A percentile compares a stretch with the other conserved stretches of the same genome.
phyloP scores from a whole-genome alignment of 1,140 invertebrate species.

The Acromyrmex echinatior region DNA sequence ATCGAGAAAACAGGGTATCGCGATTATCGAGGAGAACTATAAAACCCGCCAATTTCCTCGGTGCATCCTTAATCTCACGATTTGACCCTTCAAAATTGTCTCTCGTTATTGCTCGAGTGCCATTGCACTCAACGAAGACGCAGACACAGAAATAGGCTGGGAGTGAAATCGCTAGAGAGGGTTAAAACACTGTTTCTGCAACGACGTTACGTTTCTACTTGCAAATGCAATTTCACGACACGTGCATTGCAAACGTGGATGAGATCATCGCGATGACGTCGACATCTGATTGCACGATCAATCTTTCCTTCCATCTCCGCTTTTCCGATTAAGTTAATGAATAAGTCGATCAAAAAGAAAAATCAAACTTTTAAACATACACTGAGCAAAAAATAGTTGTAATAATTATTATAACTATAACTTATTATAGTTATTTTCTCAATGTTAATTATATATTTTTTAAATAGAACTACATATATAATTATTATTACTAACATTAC shows the following conservation, averaged over 20 bases:
- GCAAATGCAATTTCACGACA: constrained; percentile 33
- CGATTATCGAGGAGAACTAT: constrained; percentile 24
- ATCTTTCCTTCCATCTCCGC: too few species aligned
- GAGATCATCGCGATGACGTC: constrained; percentile 58
- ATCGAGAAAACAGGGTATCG: not conserved
- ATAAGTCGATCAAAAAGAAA: too few species aligned
- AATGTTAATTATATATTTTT: too few species aligned
- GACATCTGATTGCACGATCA: constrained; percentile 42
- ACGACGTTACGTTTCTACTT: constrained; percentile 31
- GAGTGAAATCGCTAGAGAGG: not conserved
- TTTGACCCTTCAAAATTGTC: not conserved
- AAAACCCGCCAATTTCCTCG: not conserved
- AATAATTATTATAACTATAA: too few species aligned
- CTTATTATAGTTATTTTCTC: too few species aligned
- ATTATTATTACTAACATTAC: too few species aligned
- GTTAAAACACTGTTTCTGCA: constrained; percentile 24
- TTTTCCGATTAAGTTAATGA: too few species aligned
- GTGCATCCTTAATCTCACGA: constrained; percentile 3
- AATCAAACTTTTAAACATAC: too few species aligned
- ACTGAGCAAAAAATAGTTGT: too few species aligned
- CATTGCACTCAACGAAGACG: not conserved
- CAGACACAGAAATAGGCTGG: not conserved
- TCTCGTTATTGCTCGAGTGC: not conserved
- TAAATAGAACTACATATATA: too few species aligned
- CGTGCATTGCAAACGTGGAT: constrained; percentile 12